Conservation (phyloP, 2,888 invertebrate genomes). For the Macrosiphum euphorbiae region DNA sequence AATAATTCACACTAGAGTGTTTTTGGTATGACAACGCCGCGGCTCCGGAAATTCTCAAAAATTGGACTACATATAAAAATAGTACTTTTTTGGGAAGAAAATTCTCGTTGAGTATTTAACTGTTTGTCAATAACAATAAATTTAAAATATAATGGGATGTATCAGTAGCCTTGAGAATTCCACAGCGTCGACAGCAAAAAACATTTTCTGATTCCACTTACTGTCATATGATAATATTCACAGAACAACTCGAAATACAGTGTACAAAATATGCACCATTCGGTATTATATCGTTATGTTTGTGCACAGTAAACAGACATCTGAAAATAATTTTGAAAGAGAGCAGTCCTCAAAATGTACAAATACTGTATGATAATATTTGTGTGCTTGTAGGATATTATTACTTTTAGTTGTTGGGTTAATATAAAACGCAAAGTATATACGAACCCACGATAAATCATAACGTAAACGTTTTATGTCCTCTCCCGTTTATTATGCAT, state of each 20-base stretch:
- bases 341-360: neutral
- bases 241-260: neutral
- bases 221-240: neutral
- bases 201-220: neutral
- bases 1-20: neutral
- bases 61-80: neutral
- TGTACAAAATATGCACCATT: neutral
- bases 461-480: neutral
- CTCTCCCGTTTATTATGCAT: neutral
- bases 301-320: neutral
- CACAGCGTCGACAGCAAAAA: neutral
- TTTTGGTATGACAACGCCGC: neutral
- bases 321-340: neutral
- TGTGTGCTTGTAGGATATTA: neutral
- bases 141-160: neutral
- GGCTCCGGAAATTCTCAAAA: neutral
- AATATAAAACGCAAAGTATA: neutral
- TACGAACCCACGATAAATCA: neutral
- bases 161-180: too few relatives aligned
- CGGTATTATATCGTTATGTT: neutral
- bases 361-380: neutral
- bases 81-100: neutral
- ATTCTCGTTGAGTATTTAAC: neutral
- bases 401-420: neutral
- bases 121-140: neutral